Conservation (phyloP, 2,113 vertebrate genomes). For the Notechis scutatus region DNA sequence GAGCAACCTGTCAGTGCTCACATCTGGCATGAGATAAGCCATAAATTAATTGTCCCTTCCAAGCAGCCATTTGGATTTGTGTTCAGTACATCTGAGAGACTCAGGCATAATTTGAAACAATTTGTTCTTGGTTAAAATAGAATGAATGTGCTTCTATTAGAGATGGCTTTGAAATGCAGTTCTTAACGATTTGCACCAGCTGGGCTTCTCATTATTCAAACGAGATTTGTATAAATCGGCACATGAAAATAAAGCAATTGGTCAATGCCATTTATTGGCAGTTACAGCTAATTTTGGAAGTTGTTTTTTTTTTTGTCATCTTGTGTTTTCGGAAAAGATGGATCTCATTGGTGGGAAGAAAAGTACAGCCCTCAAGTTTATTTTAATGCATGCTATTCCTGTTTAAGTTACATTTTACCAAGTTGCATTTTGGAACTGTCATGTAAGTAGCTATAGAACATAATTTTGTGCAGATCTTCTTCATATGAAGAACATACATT, state of each 20-base stretch:
- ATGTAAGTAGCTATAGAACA: slow-evolving; percentile 31
- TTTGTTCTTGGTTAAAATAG: slow-evolving; percentile 54
- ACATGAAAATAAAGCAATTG: slow-evolving; percentile 52
- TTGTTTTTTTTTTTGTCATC: slow-evolving; percentile 8
- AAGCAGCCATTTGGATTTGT: slow-evolving; percentile 46
- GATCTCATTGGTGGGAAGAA: slow-evolving; percentile 7
- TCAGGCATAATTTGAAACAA: slow-evolving; percentile 51
- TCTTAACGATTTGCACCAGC: slow-evolving; percentile 54
- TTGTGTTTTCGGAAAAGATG: slow-evolving; percentile 34
- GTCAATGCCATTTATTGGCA: slow-evolving; percentile 58
- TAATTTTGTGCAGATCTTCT: slow-evolving; percentile 27
- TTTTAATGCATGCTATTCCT: slow-evolving; percentile 47
- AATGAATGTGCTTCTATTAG: slow-evolving; percentile 56
- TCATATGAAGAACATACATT: slow-evolving; percentile 9
- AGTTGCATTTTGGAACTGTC: slow-evolving; percentile 57
- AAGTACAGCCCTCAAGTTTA: slow-evolving; percentile 18
- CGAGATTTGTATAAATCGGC: slow-evolving; percentile 50
- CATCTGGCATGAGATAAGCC: slow-evolving; percentile 54
- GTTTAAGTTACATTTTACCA: slow-evolving; percentile 49
- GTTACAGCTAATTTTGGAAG: slow-evolving; percentile 39
- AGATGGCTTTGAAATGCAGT: slow-evolving; percentile 49
- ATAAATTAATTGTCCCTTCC: slow-evolving; percentile 48
- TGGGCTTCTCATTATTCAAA: slow-evolving; percentile 59
- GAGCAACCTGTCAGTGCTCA: slow-evolving; percentile 38
- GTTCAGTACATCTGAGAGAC: slow-evolving; percentile 52